Percentiles rank a stretch among this genome's conserved stretches.
phyloP scores from a whole-genome alignment of 2,888 invertebrate genomes.

The Metacarcinus magister region DNA sequence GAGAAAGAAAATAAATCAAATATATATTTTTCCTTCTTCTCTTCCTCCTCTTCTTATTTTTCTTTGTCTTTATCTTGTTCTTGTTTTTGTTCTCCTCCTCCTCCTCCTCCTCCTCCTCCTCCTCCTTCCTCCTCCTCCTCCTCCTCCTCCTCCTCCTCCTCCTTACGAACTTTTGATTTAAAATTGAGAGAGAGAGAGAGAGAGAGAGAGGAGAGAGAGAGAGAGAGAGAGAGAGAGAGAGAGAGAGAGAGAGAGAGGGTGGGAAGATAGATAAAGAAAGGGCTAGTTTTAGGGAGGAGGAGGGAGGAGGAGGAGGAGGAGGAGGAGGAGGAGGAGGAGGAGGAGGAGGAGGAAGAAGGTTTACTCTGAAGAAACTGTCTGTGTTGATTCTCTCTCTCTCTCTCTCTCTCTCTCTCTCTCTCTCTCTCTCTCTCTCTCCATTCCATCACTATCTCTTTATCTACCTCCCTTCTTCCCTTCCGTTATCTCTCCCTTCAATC shows the following conservation, averaged over 20 bases:
- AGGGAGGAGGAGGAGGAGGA: not conserved
- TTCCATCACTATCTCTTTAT: not conserved
- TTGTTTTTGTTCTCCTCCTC: too few species aligned
- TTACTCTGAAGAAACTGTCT: not conserved
- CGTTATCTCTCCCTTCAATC: too few species aligned
- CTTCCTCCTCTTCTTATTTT: too few species aligned
- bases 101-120: too few species aligned
- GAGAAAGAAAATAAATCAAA: too few species aligned
- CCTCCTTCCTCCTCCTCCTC: too few species aligned
- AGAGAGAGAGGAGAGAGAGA: not conserved
- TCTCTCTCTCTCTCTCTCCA: not conserved
- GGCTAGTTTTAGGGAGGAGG: not conserved
- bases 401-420: constrained; percentile 18
- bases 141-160: too few species aligned
- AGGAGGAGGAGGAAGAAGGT: not conserved
- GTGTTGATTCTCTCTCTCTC: not conserved
- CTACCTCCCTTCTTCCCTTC: not conserved
- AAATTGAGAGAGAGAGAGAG: not conserved
- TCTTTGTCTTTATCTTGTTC: too few species aligned
- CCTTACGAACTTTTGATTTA: too few species aligned
- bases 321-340: constrained; percentile 3
- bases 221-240: not conserved
- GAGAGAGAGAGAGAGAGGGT: not conserved
- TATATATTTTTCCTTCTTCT: too few species aligned
- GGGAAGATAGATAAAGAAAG: not conserved